Percentiles rank a stretch among this genome's conserved stretches.
These are phyloP conservation scores for Hormiphora californensis DNA, from an alignment of 37 sponge, comb jelly and placozoan species.

Conservation along the genomic window DNA sequence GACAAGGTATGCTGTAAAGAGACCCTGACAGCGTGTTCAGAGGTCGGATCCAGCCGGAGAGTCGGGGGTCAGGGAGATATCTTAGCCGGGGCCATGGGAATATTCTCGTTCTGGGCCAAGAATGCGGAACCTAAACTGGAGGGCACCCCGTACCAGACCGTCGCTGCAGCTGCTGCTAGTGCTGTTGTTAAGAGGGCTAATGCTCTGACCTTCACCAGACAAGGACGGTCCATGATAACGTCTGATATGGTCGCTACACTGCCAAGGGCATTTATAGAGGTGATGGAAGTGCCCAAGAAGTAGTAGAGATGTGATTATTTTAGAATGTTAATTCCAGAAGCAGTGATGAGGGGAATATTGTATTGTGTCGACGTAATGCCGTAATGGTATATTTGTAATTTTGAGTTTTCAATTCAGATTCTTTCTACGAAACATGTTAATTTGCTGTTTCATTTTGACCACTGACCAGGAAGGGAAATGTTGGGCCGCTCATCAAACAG, in stretches of 20 bases:
- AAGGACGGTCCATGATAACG: conserved; percentile 73
- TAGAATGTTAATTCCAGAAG: no score
- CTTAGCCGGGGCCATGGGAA: conserved; percentile 75
- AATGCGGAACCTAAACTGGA: conserved; percentile 23
- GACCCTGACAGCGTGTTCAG: conserved; percentile 62
- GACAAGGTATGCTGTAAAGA: conserved; percentile 2
- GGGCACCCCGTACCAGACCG: conserved; percentile 34
- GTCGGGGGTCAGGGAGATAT: conserved; percentile 97
- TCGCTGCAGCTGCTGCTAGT: conserved; percentile 74
- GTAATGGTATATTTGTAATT: no score
- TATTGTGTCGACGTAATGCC: no score
- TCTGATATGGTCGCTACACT: conserved; percentile 64
- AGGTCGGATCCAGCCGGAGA: conserved; percentile 69
- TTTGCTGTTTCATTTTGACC: no score
- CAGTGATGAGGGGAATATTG: no score
- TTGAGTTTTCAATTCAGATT: no score
- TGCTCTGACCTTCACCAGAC: conserved; percentile 58
- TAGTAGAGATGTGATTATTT: no score
- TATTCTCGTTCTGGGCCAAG: conserved; percentile 75
- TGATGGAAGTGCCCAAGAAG: no score
- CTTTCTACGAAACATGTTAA: no score
- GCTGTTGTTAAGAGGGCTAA: conserved; percentile 67
- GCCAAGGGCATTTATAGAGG: background rate
- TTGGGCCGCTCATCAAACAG: no score
- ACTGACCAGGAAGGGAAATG: no score